phyloP scores from a whole-genome alignment of 2,888 invertebrate species.

The Poecilus cupreus region DNA sequence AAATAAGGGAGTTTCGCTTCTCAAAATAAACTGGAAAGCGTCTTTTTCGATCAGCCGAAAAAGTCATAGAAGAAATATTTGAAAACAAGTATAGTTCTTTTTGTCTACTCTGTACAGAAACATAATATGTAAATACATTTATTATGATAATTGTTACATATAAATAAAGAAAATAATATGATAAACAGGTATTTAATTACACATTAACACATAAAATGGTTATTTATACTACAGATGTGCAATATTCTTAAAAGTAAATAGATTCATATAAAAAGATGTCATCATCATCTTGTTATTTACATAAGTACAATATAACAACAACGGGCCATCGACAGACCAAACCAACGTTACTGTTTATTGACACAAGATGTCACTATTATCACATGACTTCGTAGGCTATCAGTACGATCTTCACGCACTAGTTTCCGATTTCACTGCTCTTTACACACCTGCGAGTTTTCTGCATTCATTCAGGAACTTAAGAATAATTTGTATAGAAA shows the following conservation, averaged over 20 bases:
- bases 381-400: constrained; percentile 27
- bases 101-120: background rate
- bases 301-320: constrained; percentile 55
- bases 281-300: constrained; percentile 51
- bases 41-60: no score
- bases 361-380: constrained; percentile 44
- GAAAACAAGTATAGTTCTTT: no score
- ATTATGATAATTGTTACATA: constrained; percentile 57
- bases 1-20: no score
- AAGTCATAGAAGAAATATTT: no score
- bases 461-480: constrained; percentile 24
- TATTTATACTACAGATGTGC: constrained; percentile 58
- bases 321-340: constrained; percentile 24
- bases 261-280: constrained; percentile 57
- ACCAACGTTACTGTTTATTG: constrained; percentile 28
- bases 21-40: no score
- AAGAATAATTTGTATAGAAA: constrained; percentile 7
- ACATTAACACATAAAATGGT: constrained; percentile 55
- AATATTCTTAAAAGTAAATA: constrained; percentile 50
- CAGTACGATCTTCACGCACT: no score
- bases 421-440: background rate
- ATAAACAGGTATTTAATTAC: constrained; percentile 51
- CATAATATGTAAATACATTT: constrained; percentile 58
- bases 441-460: background rate
- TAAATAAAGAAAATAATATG: constrained; percentile 58